Base-by-base conservation (phyloP, 2,888 invertebrate species). In the Diarsia dahlii region DNA sequence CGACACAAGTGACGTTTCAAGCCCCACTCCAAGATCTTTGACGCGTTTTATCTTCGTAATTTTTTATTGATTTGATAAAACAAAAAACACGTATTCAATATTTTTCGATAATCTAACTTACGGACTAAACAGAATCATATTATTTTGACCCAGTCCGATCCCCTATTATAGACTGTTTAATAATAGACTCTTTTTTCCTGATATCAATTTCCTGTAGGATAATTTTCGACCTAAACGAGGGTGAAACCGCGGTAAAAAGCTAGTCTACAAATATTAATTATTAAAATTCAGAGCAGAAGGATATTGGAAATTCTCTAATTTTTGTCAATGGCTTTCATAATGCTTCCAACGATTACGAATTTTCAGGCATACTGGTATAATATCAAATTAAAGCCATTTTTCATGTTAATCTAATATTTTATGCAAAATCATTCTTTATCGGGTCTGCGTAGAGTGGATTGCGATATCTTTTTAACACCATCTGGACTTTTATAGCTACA, bases 261-360 rank as follows among this genome's bases (percentile, higher is more conserved):
- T 48, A 28, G 18, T 54, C 18, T 28, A 23, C 18, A 52, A 13
- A 62, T 45, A 50, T 66, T 67, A 81, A 81, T 80, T 70, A 58
- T 67, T 50, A 20, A 77, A 54, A 48, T 54, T 28, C 52, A 63
- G 50, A 39, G 13, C 46, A 34, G 54, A 63, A 18, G 28, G 63
- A 74, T 68, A 81, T 84, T 79, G 63, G 58, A 83, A 84, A 74
- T 64, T 63, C 23, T 46, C 70, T 71, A 63, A 79, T 74, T 74
- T 67, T 13, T 74, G 34, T 67, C 63, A 60, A 62, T 67, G 63
- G 54, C 66, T 64, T 68, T 60, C 34, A 56, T 50, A 45, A 78
- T 72, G 46, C 54, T 62, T 46, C 8, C 9, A 54, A 56, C 20
- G 80, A 64, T 71, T 80, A 71, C 71, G 48, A 74, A 84, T 74